Conservation (phyloP, 2,797 vertebrate genomes). For the Pampus argenteus region DNA sequence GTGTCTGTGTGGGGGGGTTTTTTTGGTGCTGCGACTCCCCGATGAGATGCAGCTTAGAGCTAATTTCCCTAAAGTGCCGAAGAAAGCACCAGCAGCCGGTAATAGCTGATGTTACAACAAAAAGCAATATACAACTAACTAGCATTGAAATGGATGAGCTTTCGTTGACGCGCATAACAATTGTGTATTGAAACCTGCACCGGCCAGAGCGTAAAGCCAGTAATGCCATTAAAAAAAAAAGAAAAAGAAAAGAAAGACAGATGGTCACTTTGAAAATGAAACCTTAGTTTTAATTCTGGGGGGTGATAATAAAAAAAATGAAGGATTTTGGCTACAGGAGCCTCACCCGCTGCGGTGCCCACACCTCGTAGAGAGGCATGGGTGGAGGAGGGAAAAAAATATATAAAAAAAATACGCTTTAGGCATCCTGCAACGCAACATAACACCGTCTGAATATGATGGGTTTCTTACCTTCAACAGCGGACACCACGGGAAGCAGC, state of each 20-base stretch:
- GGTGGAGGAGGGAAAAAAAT: too few relatives aligned
- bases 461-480: conserved; percentile 86
- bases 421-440: conserved; percentile 23
- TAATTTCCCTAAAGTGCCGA: conserved; percentile 72
- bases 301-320: background rate
- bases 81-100: conserved; percentile 55
- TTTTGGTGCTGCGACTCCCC: conserved; percentile 68
- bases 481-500: conserved; percentile 81
- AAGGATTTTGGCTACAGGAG: conserved; percentile 6
- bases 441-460: conserved; percentile 1
- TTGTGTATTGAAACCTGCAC: conserved; percentile 44
- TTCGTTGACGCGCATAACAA: conserved; percentile 58
- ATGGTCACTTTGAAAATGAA: conserved; percentile 37
- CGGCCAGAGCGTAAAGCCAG: conserved; percentile 49
- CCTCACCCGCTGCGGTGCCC: conserved; percentile 28
- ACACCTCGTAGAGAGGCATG: conserved; percentile 12
- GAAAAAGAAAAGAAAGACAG: conserved; percentile 10
- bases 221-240: conserved; percentile 49
- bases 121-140: conserved; percentile 69
- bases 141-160: conserved; percentile 67
- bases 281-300: background rate
- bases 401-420: too few relatives aligned
- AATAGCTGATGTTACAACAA: conserved; percentile 35
- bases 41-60: conserved; percentile 69
- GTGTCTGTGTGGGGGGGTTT: conserved; percentile 35